Evolutionary conservation across 2,888 invertebrate species (phyloP).

Genomic region (Drosophila barbarae): DNA sequence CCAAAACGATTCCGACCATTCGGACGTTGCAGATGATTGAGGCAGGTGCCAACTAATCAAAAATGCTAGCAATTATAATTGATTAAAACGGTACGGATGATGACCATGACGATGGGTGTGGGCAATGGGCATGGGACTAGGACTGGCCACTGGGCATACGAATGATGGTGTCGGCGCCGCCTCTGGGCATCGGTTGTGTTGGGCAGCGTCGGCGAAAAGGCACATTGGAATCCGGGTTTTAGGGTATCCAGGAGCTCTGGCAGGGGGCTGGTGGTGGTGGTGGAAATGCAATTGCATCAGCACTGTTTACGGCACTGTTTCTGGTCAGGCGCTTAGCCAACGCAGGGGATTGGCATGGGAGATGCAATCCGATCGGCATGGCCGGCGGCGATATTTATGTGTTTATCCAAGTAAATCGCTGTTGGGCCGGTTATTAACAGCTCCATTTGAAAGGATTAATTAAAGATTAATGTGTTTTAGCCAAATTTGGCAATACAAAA

Average conservation of each 20-base stretch:
- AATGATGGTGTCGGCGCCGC: constrained; percentile 8
- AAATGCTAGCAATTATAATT: constrained; percentile 72
- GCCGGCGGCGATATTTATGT: constrained; percentile 12
- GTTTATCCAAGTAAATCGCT: constrained; percentile 11
- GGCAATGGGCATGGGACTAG: background rate
- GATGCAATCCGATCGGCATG: constrained; percentile 12
- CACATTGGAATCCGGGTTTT: constrained; percentile 1
- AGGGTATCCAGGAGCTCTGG: background rate
- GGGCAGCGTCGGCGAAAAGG: background rate
- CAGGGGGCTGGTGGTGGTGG: background rate
- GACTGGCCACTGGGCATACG: background rate
- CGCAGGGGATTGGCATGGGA: background rate
- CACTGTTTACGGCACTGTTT: constrained; percentile 17
- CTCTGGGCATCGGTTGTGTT: background rate
- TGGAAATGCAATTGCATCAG: constrained; percentile 26
- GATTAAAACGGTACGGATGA: constrained; percentile 62
- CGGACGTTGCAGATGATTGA: constrained; percentile 40
- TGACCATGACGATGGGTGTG: constrained; percentile 16
- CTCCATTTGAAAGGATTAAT: constrained; percentile 5
- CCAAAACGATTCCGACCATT: constrained; percentile 54
- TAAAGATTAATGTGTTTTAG: constrained; percentile 2
- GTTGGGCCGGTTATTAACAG: constrained; percentile 16
- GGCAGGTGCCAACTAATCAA: constrained; percentile 72
- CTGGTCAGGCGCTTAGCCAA: constrained; percentile 11
- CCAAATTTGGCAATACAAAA: too few species aligned